Evolutionary conservation across 2,113 vertebrate genomes (phyloP), one percentile per base, ranked within the genome.

Genomic region (Pteronura brasiliensis): DNA sequence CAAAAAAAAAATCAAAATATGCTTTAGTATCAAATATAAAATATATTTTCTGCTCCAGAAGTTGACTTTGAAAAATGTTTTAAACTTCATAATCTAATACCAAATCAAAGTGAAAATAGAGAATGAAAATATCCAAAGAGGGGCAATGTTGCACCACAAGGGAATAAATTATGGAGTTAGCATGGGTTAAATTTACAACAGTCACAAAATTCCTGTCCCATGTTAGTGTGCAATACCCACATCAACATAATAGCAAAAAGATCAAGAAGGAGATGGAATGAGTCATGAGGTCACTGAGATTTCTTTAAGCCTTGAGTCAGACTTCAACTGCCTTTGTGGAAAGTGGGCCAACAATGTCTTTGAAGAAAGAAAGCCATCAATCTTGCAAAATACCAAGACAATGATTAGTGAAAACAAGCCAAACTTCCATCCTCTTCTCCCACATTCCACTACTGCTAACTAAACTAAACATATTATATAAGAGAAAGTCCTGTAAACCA

Each of bases 351-450:
- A 23, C 39, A 52, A 95, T 76, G 86, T 44, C 80, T 96, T 95
- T 97, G 63, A 96, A 97, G 80, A 95, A 97, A 91, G 72, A 34
- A 90, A 92, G 13, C 63, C 80, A 92, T 90, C 83, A 87, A 20
- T 94, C 97, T 90, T 96, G 44, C 29, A 87, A 96, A 96, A 96
- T 94, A 82, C 82, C 92, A 96, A 92, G 74, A 42, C 83, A 92
- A 67, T 88, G 57, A 84, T 72, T 90, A 90, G 90, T 90, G 84
- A 93, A 97, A 97, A 91, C 67, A 91, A 74, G 42, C 57, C 72
- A 87, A 44, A 63, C 27, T 63, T 74, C 76, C 65, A 85, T 93
- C 27, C 71, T 93, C 72, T 92, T 92, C 67, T 95, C 42, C 82
- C 39, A 83, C 55, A 95, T 94, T 77, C 72, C 31, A 90, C 79